Evolutionary conservation across 2,888 invertebrate species (phyloP), one percentile per base, ranked within the genome.

Genomic region (Eupithecia centaureata): DNA sequence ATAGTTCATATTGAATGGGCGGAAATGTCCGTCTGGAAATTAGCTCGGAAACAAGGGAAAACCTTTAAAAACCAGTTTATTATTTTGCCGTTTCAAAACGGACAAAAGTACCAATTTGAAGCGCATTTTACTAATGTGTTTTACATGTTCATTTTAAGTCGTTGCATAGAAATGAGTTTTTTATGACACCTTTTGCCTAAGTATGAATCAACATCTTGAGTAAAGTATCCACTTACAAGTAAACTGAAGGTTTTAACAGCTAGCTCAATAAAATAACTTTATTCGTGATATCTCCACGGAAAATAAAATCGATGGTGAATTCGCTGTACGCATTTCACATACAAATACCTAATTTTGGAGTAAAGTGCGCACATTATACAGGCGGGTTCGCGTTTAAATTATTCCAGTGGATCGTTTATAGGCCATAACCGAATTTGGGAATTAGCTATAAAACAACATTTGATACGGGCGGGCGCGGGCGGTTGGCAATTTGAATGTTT

Each of bases 381-480:
- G 87, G 88, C 92, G 88, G 91, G 89, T 87, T 87, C 91, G 91
- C 91, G 89, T 92, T 92, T 93, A 93, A 92, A 93, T 93, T 93
- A 93, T 92, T 91, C 93, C 90, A 87, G 87, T 89, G 92, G 91
- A 93, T 93, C 93, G 93, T 93, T 93, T 93, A 92, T 93, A 92
- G 93, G 92, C 92, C 92, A 93, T 93, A 93, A 93, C 93, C 86
- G 92, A 93, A 93, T 93, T 93, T 92, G 90, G 92, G 92, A 92
- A 93, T 93, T 93, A 93, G 92, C 93, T 91, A 93, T 93, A 93
- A 93, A 93, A 93, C 93, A 93, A 92, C 93, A 92, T 92, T 92
- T 92, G 92, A 92, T 91, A 91, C 91, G 92, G 92, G 91, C 88
- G 86, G 90, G 90, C 90, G 92, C 91, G 91, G 90, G 91, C 82